A percentile compares a stretch with the other conserved stretches of the same genome.
Evolutionary conservation across 1,140 invertebrate genomes (phyloP).

Genomic region (Anastatus disparis): DNA sequence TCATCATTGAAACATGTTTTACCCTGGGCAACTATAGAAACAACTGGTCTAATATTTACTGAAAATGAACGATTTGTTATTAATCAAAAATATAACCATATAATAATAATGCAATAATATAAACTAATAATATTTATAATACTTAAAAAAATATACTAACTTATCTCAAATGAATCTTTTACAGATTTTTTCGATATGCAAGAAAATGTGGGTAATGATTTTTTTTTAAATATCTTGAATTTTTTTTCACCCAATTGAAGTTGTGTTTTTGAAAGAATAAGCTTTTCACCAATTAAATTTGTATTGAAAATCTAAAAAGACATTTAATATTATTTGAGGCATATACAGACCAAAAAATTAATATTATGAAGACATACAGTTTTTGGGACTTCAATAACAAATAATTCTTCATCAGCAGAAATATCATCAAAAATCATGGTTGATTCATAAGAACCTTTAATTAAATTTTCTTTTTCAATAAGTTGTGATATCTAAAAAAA

Average conservation of each 20-base stretch:
- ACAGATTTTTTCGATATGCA: conserved; percentile 4
- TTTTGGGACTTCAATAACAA: conserved; percentile 33
- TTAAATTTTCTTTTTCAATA: conserved; percentile 21
- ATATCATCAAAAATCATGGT: conserved; percentile 17
- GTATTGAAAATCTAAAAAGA: conserved; percentile 25
- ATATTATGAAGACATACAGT: conserved; percentile 12
- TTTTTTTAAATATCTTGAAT: conserved; percentile 11
- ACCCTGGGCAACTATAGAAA: conserved; percentile 13
- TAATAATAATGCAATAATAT: too few species aligned
- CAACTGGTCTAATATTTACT: conserved; percentile 36
- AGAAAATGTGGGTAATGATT: background rate
- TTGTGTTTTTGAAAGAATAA: background rate
- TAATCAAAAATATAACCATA: background rate
- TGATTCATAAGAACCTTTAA: background rate
- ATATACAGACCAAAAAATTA: background rate
- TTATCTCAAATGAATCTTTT: background rate
- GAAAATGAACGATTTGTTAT: conserved; percentile 9
- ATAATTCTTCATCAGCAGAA: conserved; percentile 35
- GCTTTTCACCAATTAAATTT: conserved; percentile 26
- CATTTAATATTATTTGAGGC: background rate
- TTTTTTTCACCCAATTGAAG: background rate
- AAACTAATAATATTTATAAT: background rate
- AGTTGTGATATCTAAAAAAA: conserved; percentile 32
- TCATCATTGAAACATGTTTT: background rate
- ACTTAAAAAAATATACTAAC: conserved; percentile 23